These are phyloP conservation scores for Adelosebastes latens DNA, from an alignment of 2,797 vertebrate genomes.

Conservation along the genomic window DNA sequence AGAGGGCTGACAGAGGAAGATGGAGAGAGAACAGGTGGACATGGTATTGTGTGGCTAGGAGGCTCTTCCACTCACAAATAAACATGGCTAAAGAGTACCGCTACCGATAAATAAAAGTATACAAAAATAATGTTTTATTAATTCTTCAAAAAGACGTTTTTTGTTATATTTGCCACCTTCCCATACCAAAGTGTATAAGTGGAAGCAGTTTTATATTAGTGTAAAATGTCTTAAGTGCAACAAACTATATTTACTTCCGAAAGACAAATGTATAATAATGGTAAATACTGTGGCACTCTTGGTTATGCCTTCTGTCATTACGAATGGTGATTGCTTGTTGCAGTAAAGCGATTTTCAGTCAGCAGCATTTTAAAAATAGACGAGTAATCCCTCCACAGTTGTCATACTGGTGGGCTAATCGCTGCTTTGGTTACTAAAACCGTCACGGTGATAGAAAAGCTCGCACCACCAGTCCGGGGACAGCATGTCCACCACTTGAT, in stretches of 20 bases:
- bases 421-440: conserved; percentile 70
- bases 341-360: conserved; percentile 49
- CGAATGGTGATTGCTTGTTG: conserved; percentile 19
- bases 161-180: no score
- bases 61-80: conserved; percentile 13
- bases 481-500: conserved; percentile 15
- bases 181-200: no score
- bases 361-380: conserved; percentile 66
- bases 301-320: background rate
- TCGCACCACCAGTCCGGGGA: conserved; percentile 23
- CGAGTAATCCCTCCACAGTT: conserved; percentile 55
- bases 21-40: conserved; percentile 64
- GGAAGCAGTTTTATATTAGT: background rate
- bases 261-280: background rate
- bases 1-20: conserved; percentile 23
- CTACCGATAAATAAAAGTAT: no score
- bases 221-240: background rate
- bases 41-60: conserved; percentile 42
- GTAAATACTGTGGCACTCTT: background rate
- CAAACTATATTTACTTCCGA: background rate
- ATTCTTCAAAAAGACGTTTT: no score
- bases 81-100: background rate
- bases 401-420: conserved; percentile 65
- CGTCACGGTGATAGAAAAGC: conserved; percentile 28
- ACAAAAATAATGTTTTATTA: no score